Evolutionary conservation across 2,797 vertebrate genomes (phyloP).

Genomic region (Xenentodon cancila): DNA sequence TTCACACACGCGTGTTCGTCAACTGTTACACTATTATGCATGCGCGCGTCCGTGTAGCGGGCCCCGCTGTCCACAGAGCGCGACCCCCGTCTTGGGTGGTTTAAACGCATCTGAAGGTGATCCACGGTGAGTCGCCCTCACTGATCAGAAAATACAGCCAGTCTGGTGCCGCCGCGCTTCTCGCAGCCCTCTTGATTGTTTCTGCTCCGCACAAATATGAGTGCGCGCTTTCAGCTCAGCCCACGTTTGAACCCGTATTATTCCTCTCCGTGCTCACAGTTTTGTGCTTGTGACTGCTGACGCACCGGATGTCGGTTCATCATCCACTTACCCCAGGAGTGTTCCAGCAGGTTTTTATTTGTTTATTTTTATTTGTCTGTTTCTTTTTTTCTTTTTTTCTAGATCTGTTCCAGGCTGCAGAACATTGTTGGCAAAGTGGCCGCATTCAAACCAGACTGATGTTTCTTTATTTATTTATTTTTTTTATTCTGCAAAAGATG

Average conservation of each 20-base stretch:
- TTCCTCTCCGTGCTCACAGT: slow-evolving; percentile 49
- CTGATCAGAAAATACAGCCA: slow-evolving; percentile 61
- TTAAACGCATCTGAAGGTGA: slow-evolving; percentile 32
- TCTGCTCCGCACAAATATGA: slow-evolving; percentile 44
- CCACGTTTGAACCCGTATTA: slow-evolving; percentile 59
- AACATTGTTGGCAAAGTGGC: neutral
- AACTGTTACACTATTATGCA: neutral
- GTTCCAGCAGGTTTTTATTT: slow-evolving; percentile 38
- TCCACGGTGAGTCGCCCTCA: slow-evolving; percentile 59
- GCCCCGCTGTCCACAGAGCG: slow-evolving; percentile 31
- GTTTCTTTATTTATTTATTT: neutral
- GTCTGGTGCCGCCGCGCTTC: slow-evolving; percentile 31
- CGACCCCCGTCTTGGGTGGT: slow-evolving; percentile 13
- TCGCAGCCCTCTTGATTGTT: slow-evolving; percentile 29
- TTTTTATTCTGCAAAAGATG: slow-evolving; percentile 18
- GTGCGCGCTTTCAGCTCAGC: slow-evolving; percentile 42
- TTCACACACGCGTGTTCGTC: slow-evolving; percentile 26
- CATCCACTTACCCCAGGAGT: slow-evolving; percentile 42
- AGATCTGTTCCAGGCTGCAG: slow-evolving; percentile 14
- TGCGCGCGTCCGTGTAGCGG: neutral
- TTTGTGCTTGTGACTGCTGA: slow-evolving; percentile 71
- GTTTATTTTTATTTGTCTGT: slow-evolving; percentile 4
- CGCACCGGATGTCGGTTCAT: slow-evolving; percentile 69
- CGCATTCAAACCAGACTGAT: neutral
- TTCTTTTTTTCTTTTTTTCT: neutral